Base-by-base conservation (phyloP, 2,113 vertebrate species). In the Ascaphus truei region DNA sequence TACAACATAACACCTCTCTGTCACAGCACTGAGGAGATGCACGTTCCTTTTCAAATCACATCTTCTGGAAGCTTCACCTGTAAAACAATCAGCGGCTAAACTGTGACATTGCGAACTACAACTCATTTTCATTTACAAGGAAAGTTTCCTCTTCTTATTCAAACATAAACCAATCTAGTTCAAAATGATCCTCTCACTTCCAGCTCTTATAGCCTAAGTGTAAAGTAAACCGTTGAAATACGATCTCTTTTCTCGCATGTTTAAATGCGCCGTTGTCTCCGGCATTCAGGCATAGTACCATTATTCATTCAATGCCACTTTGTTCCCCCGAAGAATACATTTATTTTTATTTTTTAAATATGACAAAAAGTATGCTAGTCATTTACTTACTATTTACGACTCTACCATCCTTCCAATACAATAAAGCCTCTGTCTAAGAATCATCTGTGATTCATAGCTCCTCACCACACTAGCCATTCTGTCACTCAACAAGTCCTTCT, bases 221-320 rank as follows among this genome's bases (percentile, higher is more conserved):
- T 61, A 52, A 31, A 71, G 56, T 61, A 51, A 37, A 16, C 15
- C 47, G 57, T 50, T 41, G 47, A 71, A 50, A 41, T 57, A 45
- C 33, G 67, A 52, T 47, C 45, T 34, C 30, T 56, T 57, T 52
- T 22, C 33, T 68, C 37, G 23, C 51, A 15, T 58, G 29, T 31
- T 16, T 47, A 51, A 57, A 31, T 34, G 22, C 56, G 39, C 31
- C 30, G 67, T 26, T 23, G 48, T 31, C 50, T 66, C 50, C 11
- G 13, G 48, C 34, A 65, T 65, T 65, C 33, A 50, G 36, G 30
- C 16, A 51, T 27, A 51, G 37, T 23, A 50, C 48, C 30, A 71
- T 61, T 50, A 22, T 53, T 71, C 67, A 61, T 52, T 61, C 23
- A 61, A 51, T 61, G 47, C 39, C 33, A 69, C 33, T 20, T 45